phyloP scores from a whole-genome alignment of 2,888 invertebrate species.

The Agonopterix arenella region DNA sequence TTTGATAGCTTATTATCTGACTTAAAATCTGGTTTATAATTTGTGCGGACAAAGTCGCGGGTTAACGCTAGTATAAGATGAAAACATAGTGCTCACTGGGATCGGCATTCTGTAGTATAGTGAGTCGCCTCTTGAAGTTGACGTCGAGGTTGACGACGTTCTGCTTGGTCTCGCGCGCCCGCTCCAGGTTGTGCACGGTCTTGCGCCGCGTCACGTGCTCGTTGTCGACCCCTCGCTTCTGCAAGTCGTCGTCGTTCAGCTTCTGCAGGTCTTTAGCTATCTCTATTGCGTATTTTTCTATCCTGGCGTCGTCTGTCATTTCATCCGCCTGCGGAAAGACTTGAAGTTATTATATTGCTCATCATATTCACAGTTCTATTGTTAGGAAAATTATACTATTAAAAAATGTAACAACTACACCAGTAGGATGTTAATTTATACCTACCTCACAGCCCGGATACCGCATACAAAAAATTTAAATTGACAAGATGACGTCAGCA shows the following conservation, averaged over 20 bases:
- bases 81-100: conserved; percentile 37
- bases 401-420: no score
- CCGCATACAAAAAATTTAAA: no score
- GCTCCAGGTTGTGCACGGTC: conserved; percentile 93
- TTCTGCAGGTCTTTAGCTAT: conserved; percentile 93
- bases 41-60: no score
- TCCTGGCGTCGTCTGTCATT: conserved; percentile 86
- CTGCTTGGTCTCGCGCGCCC: conserved; percentile 86
- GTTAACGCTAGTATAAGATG: no score
- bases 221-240: conserved; percentile 82
- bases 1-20: no score
- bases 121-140: conserved; percentile 93
- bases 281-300: conserved; percentile 92
- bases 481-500: no score
- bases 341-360: neutral
- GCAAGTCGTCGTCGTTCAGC: conserved; percentile 88
- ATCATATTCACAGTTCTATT: no score
- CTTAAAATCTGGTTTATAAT: no score
- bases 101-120: conserved; percentile 85
- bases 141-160: conserved; percentile 94
- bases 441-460: no score
- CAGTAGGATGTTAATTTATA: no score
- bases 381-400: no score
- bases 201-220: conserved; percentile 86
- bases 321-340: conserved; percentile 84